Conservation (phyloP, 1,140 invertebrate genomes). For the Hycleus cichorii region DNA sequence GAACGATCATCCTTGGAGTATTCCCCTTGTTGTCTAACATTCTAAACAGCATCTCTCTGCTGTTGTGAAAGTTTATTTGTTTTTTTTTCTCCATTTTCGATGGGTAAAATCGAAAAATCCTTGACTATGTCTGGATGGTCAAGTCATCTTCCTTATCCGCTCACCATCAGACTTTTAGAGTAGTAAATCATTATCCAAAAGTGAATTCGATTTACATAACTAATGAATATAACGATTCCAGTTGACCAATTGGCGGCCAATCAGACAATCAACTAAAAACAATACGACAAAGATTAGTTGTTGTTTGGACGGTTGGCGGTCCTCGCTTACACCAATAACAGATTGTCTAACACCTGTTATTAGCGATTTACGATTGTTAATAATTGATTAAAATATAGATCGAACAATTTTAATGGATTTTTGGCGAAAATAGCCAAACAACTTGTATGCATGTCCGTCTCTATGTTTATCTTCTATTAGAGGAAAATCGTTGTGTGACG, state of each 20-base stretch:
- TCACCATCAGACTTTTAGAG: conserved; percentile 16
- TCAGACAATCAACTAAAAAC: conserved; percentile 4
- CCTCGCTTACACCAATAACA: neutral
- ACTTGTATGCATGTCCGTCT: neutral
- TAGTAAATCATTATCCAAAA: conserved; percentile 27
- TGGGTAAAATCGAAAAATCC: neutral
- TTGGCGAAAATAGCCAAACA: neutral
- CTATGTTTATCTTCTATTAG: neutral
- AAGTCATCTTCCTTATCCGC: conserved; percentile 11
- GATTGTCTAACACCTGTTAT: conserved; percentile 20
- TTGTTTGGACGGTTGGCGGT: neutral
- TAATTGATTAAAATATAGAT: conserved; percentile 13
- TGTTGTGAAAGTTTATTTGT: too few species aligned
- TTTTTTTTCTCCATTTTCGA: neutral
- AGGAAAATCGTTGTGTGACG: neutral
- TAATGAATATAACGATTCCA: conserved; percentile 22
- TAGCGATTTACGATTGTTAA: conserved; percentile 15
- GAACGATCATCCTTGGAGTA: neutral
- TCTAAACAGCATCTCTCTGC: neutral
- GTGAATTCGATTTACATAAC: conserved; percentile 28
- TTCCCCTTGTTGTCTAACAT: neutral
- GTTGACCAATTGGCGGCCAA: conserved; percentile 6
- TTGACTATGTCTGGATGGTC: neutral
- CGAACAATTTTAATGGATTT: conserved; percentile 1
- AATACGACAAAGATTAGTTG: conserved; percentile 14